These are phyloP conservation scores for Coreius guichenoti DNA, from an alignment of 2,797 vertebrate species.

Conservation along the genomic window DNA sequence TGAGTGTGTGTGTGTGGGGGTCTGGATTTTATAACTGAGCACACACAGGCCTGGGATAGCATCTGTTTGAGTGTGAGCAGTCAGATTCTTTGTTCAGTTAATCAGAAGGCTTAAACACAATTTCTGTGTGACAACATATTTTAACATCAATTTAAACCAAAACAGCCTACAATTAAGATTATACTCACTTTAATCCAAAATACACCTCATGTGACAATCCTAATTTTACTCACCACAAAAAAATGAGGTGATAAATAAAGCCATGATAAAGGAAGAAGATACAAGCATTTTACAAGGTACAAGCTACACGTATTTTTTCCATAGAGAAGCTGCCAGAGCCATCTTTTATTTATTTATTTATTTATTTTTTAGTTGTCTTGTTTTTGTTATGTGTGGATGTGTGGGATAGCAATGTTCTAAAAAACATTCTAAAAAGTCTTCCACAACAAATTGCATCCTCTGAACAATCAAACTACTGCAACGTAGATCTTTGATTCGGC, in stretches of 20 bases:
- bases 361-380: neutral
- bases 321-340: neutral
- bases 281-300: neutral
- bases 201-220: too few species aligned
- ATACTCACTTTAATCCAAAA: neutral
- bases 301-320: neutral
- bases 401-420: constrained; percentile 46
- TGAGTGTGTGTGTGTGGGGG: too few species aligned
- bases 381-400: constrained; percentile 33
- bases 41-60: neutral
- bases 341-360: neutral
- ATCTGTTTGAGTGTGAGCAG: neutral
- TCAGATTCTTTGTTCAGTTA: neutral
- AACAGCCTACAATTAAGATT: neutral
- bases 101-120: neutral
- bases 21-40: neutral
- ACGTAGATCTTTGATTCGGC: constrained; percentile 32
- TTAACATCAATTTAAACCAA: neutral
- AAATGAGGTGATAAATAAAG: neutral
- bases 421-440: constrained; percentile 33
- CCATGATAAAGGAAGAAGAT: neutral
- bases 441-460: constrained; percentile 60
- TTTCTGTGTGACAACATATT: neutral
- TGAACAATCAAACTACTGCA: constrained; percentile 44
- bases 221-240: neutral